A percentile compares a stretch with the other conserved stretches of the same genome.
phyloP scores from a whole-genome alignment of 2,113 vertebrate genomes.

The Aegithalos caudatus region DNA sequence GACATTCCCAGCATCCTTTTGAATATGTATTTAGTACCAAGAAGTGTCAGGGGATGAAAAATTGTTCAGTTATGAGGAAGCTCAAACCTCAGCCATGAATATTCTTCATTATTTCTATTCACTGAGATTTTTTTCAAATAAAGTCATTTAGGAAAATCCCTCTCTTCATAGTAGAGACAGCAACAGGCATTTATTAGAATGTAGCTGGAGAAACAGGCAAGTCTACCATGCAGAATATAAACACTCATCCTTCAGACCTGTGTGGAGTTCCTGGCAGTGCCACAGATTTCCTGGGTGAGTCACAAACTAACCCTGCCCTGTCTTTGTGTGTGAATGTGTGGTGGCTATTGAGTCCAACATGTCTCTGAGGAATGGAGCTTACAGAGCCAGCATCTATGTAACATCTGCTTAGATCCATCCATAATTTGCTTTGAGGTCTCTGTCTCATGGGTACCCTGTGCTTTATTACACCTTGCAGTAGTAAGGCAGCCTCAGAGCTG shows the following conservation, averaged over 20 bases:
- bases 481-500: neutral
- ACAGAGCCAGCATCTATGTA: neutral
- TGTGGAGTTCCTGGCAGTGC: neutral
- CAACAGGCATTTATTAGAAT: neutral
- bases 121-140: neutral
- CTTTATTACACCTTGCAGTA: neutral
- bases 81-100: neutral
- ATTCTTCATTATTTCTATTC: neutral
- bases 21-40: neutral
- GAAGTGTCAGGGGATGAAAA: neutral
- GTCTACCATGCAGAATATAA: neutral
- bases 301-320: neutral
- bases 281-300: neutral
- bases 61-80: neutral
- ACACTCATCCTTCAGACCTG: neutral
- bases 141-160: neutral
- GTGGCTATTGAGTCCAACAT: neutral
- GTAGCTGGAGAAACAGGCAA: neutral
- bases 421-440: neutral
- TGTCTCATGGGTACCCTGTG: neutral
- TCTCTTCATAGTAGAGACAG: neutral
- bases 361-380: neutral
- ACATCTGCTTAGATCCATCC: neutral
- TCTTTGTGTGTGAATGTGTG: neutral
- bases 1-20: neutral